These are phyloP conservation scores for Metalampra italica DNA, from an alignment of 2,888 invertebrate genomes.

Conservation along the genomic window DNA sequence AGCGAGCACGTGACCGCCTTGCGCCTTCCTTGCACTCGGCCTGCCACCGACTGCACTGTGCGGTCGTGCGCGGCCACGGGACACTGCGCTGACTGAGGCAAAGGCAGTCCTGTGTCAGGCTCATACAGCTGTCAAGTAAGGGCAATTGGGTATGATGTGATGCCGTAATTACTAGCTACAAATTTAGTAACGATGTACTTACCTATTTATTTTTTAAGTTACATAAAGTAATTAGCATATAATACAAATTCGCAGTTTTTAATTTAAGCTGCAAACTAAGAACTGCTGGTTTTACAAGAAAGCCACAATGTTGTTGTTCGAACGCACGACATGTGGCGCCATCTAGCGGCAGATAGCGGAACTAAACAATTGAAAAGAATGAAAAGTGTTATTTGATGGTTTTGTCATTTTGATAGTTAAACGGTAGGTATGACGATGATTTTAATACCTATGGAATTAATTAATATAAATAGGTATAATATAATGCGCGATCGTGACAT, in stretches of 20 bases:
- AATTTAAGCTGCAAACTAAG: too few species aligned
- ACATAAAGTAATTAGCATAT: too few species aligned
- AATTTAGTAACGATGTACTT: too few species aligned
- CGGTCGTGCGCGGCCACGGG: too few species aligned
- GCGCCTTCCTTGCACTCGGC: constrained; percentile 40
- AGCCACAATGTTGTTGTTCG: not conserved
- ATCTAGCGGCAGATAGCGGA: constrained; percentile 62
- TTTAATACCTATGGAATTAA: too few species aligned
- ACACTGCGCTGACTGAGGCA: constrained; percentile 14
- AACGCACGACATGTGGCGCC: constrained; percentile 38
- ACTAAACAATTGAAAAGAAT: constrained; percentile 21
- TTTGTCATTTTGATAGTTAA: too few species aligned
- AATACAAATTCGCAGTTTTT: too few species aligned
- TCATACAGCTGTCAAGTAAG: not conserved
- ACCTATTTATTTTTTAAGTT: too few species aligned
- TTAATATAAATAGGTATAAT: too few species aligned
- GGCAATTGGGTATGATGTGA: not conserved
- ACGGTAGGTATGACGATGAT: too few species aligned
- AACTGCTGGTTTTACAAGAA: not conserved
- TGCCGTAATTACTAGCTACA: too few species aligned
- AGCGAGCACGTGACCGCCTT: constrained; percentile 48
- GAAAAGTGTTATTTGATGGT: not conserved
- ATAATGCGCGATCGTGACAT: too few species aligned
- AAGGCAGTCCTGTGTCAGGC: not conserved
- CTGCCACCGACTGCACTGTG: not conserved